phyloP scores from a whole-genome alignment of 1,140 invertebrate species.

The Drosophila tani region DNA sequence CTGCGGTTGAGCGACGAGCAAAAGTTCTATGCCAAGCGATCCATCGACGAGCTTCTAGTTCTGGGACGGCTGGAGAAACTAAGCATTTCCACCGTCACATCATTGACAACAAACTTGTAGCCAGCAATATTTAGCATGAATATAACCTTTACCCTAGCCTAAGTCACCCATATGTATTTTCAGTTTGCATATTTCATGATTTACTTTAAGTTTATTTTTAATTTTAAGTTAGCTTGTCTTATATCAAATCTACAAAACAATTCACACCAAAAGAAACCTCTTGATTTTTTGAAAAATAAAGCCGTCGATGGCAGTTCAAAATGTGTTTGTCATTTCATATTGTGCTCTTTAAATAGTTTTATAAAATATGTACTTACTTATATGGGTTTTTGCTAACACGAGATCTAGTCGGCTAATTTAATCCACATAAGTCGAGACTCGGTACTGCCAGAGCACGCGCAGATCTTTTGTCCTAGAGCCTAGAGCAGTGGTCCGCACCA shows the following conservation, averaged over 20 bases:
- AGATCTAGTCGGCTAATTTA: no score
- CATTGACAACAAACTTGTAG: conserved; percentile 65
- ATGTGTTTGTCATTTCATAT: not conserved
- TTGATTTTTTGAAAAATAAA: not conserved
- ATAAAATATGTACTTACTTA: not conserved
- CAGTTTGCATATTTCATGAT: not conserved
- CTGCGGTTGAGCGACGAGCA: conserved; percentile 67
- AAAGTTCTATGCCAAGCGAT: conserved; percentile 74
- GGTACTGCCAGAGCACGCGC: no score
- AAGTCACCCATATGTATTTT: not conserved
- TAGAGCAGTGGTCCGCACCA: no score
- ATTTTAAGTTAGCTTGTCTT: not conserved
- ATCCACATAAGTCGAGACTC: no score
- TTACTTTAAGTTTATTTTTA: not conserved
- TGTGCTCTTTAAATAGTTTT: not conserved
- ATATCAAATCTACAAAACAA: not conserved
- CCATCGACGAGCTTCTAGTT: conserved; percentile 69
- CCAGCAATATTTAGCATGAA: not conserved
- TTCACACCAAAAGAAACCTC: not conserved
- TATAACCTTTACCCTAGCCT: not conserved
- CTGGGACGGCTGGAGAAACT: conserved; percentile 60
- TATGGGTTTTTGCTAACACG: no score
- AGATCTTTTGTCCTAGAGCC: no score
- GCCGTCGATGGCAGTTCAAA: not conserved
- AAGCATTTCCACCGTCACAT: conserved; percentile 67